phyloP scores from a whole-genome alignment of 2,797 vertebrate species.

The Acridotheres tristis region DNA sequence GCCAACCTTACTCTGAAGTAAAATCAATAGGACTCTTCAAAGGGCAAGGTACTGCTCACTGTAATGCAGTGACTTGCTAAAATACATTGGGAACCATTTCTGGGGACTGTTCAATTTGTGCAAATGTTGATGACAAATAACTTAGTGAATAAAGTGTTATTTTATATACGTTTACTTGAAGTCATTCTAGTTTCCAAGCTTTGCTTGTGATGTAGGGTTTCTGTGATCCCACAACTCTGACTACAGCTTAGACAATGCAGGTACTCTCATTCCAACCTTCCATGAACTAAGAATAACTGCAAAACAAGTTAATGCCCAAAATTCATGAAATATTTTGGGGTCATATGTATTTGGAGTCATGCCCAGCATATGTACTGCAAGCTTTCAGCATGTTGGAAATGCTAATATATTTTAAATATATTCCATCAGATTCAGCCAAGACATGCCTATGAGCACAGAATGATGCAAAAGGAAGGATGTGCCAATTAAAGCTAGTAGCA shows the following conservation, averaged over 20 bases:
- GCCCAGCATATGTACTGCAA: conserved; percentile 2
- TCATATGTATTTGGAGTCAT: background rate
- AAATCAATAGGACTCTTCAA: conserved; percentile 58
- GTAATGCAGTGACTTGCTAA: conserved; percentile 33
- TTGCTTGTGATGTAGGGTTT: background rate
- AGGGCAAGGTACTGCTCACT: conserved; percentile 26
- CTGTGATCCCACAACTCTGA: background rate
- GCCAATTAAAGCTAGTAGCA: conserved; percentile 57
- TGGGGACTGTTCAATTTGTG: background rate
- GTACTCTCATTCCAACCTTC: background rate
- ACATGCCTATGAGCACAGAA: conserved; percentile 17
- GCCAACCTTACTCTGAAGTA: conserved; percentile 9
- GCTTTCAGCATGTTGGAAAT: conserved; percentile 7
- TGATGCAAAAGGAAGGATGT: conserved; percentile 16
- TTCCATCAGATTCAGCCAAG: conserved; percentile 51
- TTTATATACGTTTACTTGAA: background rate
- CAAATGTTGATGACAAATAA: background rate
- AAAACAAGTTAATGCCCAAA: conserved; percentile 21
- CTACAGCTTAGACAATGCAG: background rate
- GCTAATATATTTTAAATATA: conserved; percentile 47
- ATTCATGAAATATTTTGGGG: background rate
- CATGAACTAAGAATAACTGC: background rate
- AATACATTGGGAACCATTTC: background rate
- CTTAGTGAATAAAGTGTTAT: background rate
- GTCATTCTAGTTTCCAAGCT: background rate